Evolutionary conservation across 2,888 invertebrate genomes (phyloP).

Genomic region (Folsomia manolachei): DNA sequence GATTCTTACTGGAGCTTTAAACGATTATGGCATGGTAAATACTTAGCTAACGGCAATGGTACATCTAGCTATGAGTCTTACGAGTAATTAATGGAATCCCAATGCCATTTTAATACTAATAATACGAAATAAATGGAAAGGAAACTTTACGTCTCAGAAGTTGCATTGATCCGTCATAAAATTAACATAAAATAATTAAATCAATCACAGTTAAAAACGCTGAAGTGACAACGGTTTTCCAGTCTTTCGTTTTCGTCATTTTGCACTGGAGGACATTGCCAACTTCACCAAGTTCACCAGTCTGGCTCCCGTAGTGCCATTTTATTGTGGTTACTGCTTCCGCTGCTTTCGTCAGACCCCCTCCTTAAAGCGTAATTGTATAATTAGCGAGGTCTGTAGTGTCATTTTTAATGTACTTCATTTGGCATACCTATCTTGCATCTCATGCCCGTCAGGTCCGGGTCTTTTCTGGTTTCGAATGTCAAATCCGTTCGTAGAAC

Average conservation of each 20-base stretch:
- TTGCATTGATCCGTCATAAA: constrained; percentile 33
- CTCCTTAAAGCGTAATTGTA: constrained; percentile 23
- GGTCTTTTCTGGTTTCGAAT: constrained; percentile 37
- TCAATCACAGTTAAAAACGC: constrained; percentile 20
- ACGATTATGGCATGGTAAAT: no score
- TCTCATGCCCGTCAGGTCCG: constrained; percentile 45
- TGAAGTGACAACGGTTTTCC: constrained; percentile 19
- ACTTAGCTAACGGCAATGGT: no score
- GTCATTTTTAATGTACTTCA: no score
- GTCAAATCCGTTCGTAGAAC: constrained; percentile 39
- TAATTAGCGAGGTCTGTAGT: no score
- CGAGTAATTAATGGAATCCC: no score
- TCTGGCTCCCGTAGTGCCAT: constrained; percentile 14
- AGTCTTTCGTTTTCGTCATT: constrained; percentile 16
- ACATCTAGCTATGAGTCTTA: no score
- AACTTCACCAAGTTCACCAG: constrained; percentile 13
- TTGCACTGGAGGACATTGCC: constrained; percentile 13
- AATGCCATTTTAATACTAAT: no score
- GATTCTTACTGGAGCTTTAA: no score
- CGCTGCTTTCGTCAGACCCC: constrained; percentile 39
- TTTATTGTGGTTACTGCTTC: constrained; percentile 22
- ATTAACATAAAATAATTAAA: background rate
- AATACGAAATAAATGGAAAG: no score
- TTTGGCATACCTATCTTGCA: constrained; percentile 35
- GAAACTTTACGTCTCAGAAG: background rate